These are phyloP conservation scores for Caranx ignobilis DNA, from an alignment of 2,113 vertebrate genomes.

Conservation along the genomic window DNA sequence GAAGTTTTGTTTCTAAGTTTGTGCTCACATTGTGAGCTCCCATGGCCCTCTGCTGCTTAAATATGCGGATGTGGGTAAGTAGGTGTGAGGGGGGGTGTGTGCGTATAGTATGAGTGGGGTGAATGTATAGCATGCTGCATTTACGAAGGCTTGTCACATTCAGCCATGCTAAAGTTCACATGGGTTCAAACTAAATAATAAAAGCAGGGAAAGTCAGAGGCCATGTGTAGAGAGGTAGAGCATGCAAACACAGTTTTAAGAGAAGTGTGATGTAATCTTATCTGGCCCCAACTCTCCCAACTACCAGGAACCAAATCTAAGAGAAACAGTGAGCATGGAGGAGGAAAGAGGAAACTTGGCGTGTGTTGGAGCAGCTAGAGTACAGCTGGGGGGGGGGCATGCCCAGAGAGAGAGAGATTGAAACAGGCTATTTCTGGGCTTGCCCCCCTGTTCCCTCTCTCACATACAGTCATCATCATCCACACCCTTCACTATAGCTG, in stretches of 20 bases:
- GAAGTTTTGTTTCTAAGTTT: conserved; percentile 63
- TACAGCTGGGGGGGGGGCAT: conserved; percentile 80
- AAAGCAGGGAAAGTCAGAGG: conserved; percentile 24
- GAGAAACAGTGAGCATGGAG: conserved; percentile 55
- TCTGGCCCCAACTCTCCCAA: conserved; percentile 56
- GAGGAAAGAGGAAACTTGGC: conserved; percentile 77
- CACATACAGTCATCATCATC: conserved; percentile 79
- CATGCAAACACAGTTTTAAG: conserved; percentile 37
- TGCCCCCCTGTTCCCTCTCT: conserved; percentile 65
- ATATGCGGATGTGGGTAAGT: conserved; percentile 64
- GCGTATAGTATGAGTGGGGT: conserved; percentile 46
- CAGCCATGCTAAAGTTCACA: conserved; percentile 30
- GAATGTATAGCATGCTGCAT: conserved; percentile 45
- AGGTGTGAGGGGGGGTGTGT: conserved; percentile 54
- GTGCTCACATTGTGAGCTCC: conserved; percentile 60
- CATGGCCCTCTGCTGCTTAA: conserved; percentile 56
- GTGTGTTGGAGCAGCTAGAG: conserved; percentile 63
- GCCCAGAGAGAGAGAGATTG: conserved; percentile 80
- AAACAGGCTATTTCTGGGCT: conserved; percentile 80
- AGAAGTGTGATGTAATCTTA: conserved; percentile 64
- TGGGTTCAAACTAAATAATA: conserved; percentile 17
- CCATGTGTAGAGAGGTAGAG: conserved; percentile 3
- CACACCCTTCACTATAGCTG: conserved; percentile 74
- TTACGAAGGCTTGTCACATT: conserved; percentile 39
- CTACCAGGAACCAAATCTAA: conserved; percentile 61